These are phyloP conservation scores for Myotis brandtii DNA, from an alignment of 2,113 vertebrate species.

Conservation along the genomic window DNA sequence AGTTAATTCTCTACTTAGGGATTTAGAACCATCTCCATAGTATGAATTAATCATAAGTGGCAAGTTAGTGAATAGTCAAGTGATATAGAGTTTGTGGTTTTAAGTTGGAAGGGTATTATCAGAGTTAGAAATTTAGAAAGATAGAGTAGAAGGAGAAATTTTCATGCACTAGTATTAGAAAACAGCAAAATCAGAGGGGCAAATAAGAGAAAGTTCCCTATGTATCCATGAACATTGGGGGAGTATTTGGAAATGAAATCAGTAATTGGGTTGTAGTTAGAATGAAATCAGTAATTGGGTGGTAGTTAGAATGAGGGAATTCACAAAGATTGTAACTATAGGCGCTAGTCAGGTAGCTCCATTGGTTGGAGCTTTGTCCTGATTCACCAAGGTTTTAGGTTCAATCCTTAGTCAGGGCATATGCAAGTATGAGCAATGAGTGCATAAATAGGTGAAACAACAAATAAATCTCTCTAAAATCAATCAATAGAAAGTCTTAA, in stretches of 20 bases:
- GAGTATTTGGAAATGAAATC: neutral
- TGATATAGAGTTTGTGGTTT: neutral
- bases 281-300: neutral
- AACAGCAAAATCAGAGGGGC: neutral
- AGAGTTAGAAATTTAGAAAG: slow-evolving; percentile 18
- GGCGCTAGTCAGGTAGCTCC: neutral
- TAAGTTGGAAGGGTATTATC: neutral
- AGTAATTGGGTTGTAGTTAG: neutral
- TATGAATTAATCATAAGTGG: neutral
- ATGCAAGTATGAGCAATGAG: neutral
- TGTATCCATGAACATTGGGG: neutral
- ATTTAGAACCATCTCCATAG: neutral
- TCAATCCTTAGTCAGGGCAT: neutral
- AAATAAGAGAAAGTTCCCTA: neutral
- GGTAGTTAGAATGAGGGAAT: neutral
- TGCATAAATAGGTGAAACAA: neutral
- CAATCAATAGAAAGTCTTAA: neutral
- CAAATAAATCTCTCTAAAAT: neutral
- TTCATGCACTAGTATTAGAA: neutral
- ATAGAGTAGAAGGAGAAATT: neutral
- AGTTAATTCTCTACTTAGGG: neutral
- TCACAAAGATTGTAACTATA: neutral
- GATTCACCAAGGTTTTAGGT: neutral
- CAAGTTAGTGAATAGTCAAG: neutral
- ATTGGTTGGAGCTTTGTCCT: neutral